A percentile compares a stretch with the other conserved stretches of the same genome.
Conservation (phyloP, 2,888 invertebrate species). For the Eumacrocentrus americanus region DNA sequence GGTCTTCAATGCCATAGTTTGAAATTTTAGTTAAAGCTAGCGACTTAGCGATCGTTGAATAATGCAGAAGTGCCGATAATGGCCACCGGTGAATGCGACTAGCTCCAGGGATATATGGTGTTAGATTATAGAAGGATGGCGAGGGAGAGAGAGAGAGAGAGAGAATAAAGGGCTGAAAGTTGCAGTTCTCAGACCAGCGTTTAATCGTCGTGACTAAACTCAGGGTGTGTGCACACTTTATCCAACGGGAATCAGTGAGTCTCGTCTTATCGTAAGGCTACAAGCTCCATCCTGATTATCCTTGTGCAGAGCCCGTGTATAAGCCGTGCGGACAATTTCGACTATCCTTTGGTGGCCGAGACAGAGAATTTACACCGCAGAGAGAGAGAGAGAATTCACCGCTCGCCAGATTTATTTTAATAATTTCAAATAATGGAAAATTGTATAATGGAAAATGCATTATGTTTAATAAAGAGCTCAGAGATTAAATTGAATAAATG, state of each 20-base stretch:
- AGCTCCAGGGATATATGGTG: neutral
- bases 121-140: neutral
- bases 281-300: constrained; percentile 16
- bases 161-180: neutral
- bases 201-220: constrained; percentile 21
- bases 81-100: constrained; percentile 20
- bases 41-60: constrained; percentile 40
- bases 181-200: constrained; percentile 10
- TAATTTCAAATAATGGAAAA: neutral
- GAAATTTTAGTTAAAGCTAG: constrained; percentile 39
- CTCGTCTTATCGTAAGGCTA: constrained; percentile 19
- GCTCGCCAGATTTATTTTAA: neutral
- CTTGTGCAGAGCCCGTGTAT: constrained; percentile 7
- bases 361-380: no score
- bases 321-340: neutral
- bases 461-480: neutral
- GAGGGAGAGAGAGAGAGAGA: neutral
- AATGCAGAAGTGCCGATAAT: constrained; percentile 38
- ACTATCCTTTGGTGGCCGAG: neutral
- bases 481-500: no score
- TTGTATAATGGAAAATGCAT: neutral
- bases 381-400: no score
- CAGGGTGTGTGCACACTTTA: constrained; percentile 14
- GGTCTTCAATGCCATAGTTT: neutral
- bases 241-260: constrained; percentile 12